These are phyloP conservation scores for Harpegnathos saltator DNA, from an alignment of 1,140 invertebrate genomes.

Conservation along the genomic window DNA sequence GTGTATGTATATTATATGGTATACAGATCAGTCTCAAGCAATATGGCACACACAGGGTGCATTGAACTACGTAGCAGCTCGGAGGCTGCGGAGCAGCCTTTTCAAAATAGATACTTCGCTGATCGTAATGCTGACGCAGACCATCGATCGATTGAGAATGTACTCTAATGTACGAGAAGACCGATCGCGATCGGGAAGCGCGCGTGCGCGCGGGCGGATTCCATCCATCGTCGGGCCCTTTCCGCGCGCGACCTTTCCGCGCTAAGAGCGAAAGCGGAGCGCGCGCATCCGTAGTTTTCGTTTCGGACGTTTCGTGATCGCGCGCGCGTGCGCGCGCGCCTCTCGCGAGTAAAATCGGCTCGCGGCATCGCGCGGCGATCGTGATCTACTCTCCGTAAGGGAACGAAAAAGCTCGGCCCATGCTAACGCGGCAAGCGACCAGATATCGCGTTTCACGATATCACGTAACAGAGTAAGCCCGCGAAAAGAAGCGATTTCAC, in stretches of 20 bases:
- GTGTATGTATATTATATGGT: too few relatives aligned
- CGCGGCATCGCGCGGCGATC: constrained; percentile 42
- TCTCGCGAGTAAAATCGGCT: constrained; percentile 46
- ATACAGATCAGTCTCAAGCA: too few relatives aligned
- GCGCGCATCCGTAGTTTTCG: constrained; percentile 22
- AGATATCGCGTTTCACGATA: constrained; percentile 34
- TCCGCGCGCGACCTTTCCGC: constrained; percentile 45
- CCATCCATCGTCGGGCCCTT: neutral
- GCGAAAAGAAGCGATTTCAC: constrained; percentile 59
- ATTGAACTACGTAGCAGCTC: too few relatives aligned
- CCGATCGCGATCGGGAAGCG: neutral
- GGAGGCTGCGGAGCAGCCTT: neutral
- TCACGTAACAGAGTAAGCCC: constrained; percentile 42
- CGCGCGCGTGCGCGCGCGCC: neutral
- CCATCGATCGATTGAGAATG: neutral
- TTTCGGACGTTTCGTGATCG: constrained; percentile 12
- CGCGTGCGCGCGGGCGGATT: too few relatives aligned
- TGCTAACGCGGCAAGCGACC: constrained; percentile 64
- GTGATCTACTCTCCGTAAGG: constrained; percentile 45
- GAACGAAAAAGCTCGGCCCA: constrained; percentile 65
- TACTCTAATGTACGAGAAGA: neutral
- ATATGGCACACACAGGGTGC: too few relatives aligned
- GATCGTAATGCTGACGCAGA: neutral
- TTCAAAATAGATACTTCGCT: neutral
- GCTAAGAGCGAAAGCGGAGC: constrained; percentile 56